phyloP scores from a whole-genome alignment of 2,797 vertebrate genomes.

The Ceryle rudis region DNA sequence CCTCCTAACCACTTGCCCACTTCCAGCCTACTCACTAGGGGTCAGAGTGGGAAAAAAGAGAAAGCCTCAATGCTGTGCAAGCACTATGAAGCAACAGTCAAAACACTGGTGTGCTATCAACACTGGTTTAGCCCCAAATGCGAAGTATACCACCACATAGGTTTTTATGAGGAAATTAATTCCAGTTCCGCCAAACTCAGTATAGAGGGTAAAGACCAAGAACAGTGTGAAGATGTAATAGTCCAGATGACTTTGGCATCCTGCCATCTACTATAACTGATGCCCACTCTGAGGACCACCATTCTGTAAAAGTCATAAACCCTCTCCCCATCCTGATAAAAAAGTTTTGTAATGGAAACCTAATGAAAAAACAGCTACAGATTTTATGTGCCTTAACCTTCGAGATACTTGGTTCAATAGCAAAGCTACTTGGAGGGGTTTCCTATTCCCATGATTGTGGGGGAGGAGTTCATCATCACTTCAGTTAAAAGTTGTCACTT shows the following conservation, averaged over 20 bases:
- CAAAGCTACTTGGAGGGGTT: neutral
- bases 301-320: neutral
- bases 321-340: neutral
- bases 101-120: neutral
- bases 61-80: neutral
- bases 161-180: neutral
- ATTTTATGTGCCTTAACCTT: neutral
- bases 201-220: neutral
- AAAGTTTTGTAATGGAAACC: neutral
- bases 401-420: neutral
- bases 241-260: neutral
- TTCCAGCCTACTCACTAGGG: rapidly evolving
- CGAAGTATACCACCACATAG: neutral
- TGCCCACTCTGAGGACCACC: neutral
- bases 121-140: neutral
- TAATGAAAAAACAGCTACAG: neutral
- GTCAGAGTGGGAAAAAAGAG: neutral
- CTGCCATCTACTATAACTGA: neutral
- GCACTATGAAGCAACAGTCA: neutral
- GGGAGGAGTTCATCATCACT: neutral
- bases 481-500: neutral
- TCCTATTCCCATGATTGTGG: neutral
- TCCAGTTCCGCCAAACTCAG: neutral
- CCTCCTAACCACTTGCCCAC: neutral
- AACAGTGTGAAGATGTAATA: neutral